These are phyloP conservation scores for Drosophila arawakana DNA, from an alignment of 1,140 invertebrate species.

Conservation along the genomic window DNA sequence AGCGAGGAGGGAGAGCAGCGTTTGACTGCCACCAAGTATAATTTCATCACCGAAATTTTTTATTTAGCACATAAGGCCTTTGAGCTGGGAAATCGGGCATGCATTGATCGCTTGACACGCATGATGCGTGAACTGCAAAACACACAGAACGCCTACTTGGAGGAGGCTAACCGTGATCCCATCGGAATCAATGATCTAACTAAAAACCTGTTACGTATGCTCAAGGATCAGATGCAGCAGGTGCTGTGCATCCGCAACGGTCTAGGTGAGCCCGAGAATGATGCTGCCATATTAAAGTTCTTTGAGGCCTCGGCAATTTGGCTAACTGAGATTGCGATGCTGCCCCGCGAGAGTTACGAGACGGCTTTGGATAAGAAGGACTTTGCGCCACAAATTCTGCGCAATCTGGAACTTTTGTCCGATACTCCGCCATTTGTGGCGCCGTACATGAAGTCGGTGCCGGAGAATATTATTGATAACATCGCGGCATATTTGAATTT, in stretches of 20 bases:
- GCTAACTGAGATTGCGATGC: conserved; percentile 91
- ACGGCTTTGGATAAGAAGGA: conserved; percentile 52
- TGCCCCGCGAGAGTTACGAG: conserved; percentile 65
- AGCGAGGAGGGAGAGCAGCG: conserved; percentile 86
- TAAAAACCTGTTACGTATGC: conserved; percentile 87
- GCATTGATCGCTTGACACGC: conserved; percentile 90
- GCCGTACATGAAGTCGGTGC: conserved; percentile 87
- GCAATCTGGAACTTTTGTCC: conserved; percentile 63
- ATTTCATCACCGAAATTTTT: conserved; percentile 96
- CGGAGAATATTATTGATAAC: conserved; percentile 96
- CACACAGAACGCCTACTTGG: conserved; percentile 89
- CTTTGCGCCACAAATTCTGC: conserved; percentile 69
- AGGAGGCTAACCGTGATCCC: conserved; percentile 85
- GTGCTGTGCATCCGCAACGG: conserved; percentile 72
- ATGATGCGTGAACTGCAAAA: conserved; percentile 90
- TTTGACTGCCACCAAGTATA: conserved; percentile 87
- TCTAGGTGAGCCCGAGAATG: conserved; percentile 73
- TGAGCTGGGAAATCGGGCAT: conserved; percentile 92
- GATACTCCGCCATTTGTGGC: conserved; percentile 67
- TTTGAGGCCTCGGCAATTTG: conserved; percentile 93
- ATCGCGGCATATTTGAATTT: conserved; percentile 92
- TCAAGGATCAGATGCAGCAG: conserved; percentile 87
- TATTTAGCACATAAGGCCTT: conserved; percentile 94
- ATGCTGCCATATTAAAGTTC: conserved; percentile 87
- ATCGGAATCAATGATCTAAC: conserved; percentile 85